Evolutionary conservation across 2,113 vertebrate species (phyloP).

Genomic region (Raja brachyura): DNA sequence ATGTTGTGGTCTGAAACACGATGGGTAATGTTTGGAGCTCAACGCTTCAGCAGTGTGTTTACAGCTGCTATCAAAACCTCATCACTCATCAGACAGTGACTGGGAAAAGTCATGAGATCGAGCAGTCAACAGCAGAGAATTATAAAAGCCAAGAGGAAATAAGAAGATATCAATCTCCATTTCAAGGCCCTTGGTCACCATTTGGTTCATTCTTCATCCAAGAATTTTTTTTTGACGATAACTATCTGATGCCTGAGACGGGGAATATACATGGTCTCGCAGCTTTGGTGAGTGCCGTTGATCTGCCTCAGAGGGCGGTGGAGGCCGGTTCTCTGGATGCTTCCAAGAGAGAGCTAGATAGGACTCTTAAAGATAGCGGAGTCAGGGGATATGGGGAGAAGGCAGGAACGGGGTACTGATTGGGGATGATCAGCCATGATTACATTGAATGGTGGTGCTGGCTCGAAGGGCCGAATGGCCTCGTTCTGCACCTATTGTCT

Average conservation of each 20-base stretch:
- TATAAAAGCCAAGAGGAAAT: background rate
- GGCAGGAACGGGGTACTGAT: too few species aligned
- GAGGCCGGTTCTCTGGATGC: too few species aligned
- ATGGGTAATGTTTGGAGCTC: background rate
- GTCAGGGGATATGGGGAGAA: too few species aligned
- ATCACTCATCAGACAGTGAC: too few species aligned
- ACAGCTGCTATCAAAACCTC: background rate
- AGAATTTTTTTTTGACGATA: background rate
- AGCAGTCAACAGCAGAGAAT: background rate
- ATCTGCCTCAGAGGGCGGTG: too few species aligned
- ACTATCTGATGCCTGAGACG: background rate
- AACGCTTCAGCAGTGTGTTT: background rate
- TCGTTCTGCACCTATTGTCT: too few species aligned
- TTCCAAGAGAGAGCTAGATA: too few species aligned
- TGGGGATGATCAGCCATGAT: too few species aligned
- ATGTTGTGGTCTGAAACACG: background rate
- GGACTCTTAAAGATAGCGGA: too few species aligned
- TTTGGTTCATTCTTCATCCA: background rate
- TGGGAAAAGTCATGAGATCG: background rate
- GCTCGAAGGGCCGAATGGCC: too few species aligned
- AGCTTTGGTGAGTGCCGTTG: too few species aligned
- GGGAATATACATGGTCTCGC: background rate
- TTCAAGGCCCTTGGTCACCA: background rate
- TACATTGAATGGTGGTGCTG: too few species aligned
- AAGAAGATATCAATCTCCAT: slow-evolving; percentile 6